These are phyloP conservation scores for Megaustenia siamemsis DNA, from an alignment of 2,888 invertebrate genomes.

Conservation along the genomic window DNA sequence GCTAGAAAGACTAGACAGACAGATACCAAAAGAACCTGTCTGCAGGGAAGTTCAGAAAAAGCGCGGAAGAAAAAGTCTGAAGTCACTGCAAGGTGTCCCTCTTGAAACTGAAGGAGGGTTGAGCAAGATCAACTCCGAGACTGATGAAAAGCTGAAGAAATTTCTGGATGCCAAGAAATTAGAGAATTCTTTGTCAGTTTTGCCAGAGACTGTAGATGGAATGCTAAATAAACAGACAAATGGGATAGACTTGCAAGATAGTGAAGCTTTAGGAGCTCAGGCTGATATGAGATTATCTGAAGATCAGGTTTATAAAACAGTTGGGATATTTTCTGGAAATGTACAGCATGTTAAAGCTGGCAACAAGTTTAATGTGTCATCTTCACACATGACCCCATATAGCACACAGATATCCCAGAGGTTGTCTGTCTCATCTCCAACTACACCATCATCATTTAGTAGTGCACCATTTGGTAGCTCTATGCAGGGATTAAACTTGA, in stretches of 20 bases:
- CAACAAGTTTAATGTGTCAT: neutral
- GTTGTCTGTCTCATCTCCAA: neutral
- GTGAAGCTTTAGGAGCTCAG: neutral
- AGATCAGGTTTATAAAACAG: constrained; percentile 33
- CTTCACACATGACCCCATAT: neutral
- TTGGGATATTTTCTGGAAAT: constrained; percentile 50
- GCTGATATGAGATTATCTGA: neutral
- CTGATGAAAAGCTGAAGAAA: constrained; percentile 48
- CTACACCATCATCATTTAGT: neutral
- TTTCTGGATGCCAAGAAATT: constrained; percentile 46
- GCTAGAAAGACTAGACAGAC: neutral
- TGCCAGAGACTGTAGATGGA: neutral
- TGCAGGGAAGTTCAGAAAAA: constrained; percentile 4
- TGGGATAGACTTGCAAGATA: neutral
- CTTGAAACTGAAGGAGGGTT: neutral
- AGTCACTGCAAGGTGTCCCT: neutral
- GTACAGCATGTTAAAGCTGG: constrained; percentile 44
- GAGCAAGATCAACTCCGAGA: constrained; percentile 48
- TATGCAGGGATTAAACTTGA: neutral
- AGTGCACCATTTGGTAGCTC: neutral
- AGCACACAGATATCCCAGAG: neutral
- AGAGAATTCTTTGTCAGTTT: neutral
- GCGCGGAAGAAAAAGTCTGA: constrained; percentile 28
- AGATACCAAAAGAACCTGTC: neutral
- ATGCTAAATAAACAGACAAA: neutral